phyloP scores from a whole-genome alignment of 2,113 vertebrate genomes.

The Menura novaehollandiae region DNA sequence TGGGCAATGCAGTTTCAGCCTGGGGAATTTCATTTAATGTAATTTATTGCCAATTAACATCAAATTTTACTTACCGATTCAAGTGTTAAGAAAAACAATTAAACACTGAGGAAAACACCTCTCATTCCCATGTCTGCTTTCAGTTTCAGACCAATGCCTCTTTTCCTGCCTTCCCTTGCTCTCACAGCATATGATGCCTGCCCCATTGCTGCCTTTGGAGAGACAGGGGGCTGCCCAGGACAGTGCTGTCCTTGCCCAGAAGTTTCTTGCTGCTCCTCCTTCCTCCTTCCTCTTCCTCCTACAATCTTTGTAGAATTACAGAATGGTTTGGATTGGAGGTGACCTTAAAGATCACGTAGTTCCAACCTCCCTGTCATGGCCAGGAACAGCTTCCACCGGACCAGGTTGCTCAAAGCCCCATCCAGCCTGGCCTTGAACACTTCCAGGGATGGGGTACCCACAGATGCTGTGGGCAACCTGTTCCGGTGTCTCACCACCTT shows the following conservation, averaged over 20 bases:
- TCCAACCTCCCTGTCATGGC: not conserved
- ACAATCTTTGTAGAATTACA: not conserved
- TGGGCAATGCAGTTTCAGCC: not conserved
- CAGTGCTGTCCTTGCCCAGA: rapidly evolving
- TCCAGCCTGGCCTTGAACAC: not conserved
- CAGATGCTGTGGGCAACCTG: not conserved
- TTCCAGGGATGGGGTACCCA: not conserved
- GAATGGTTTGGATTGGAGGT: not conserved
- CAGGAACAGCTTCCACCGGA: not conserved
- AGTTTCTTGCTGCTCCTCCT: not conserved
- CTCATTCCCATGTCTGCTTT: not conserved
- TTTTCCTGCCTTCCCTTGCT: not conserved
- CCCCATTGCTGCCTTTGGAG: not conserved
- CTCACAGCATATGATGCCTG: rapidly evolving
- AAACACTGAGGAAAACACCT: not conserved
- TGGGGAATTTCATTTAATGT: not conserved
- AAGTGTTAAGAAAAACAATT: not conserved
- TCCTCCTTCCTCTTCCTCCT: not conserved
- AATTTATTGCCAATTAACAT: not conserved
- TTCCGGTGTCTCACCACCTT: not conserved
- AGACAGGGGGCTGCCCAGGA: not conserved
- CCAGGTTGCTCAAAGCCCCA: not conserved
- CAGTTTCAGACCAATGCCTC: not conserved
- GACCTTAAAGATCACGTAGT: not conserved
- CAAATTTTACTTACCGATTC: not conserved